Conservation (phyloP, 2,113 vertebrate species). For the Hypocryptadius cinnamomeus region DNA sequence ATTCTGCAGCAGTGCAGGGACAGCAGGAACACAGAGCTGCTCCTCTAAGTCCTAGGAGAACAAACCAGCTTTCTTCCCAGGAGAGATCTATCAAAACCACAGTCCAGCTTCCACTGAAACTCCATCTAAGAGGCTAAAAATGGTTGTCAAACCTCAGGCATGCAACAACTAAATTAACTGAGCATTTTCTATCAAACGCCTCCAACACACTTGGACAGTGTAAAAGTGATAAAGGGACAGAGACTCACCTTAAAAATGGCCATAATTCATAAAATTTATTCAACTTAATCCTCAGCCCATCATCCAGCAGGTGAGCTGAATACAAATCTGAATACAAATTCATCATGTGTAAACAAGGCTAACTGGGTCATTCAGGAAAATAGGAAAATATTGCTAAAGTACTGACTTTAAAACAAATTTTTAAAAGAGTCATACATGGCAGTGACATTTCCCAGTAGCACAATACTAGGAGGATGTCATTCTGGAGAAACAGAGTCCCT, state of each 20-base stretch:
- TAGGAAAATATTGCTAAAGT: not conserved
- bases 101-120: not conserved
- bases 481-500: not conserved
- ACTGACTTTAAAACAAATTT: not conserved
- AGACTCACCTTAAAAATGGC: not conserved
- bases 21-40: accelerated
- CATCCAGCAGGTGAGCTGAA: accelerated
- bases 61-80: not conserved
- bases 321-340: not conserved
- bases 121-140: not conserved
- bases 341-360: not conserved
- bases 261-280: not conserved
- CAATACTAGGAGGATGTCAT: not conserved
- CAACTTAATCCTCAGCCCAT: not conserved
- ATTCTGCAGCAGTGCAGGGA: not conserved
- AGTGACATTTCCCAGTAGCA: not conserved
- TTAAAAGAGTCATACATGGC: not conserved
- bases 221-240: not conserved
- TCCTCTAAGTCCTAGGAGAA: not conserved
- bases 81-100: not conserved
- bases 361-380: not conserved
- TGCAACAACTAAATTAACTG: not conserved
- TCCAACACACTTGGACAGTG: not conserved
- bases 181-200: not conserved
- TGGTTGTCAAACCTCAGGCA: not conserved